Conservation (phyloP, 2,113 vertebrate species). For the Aegypius monachus region DNA sequence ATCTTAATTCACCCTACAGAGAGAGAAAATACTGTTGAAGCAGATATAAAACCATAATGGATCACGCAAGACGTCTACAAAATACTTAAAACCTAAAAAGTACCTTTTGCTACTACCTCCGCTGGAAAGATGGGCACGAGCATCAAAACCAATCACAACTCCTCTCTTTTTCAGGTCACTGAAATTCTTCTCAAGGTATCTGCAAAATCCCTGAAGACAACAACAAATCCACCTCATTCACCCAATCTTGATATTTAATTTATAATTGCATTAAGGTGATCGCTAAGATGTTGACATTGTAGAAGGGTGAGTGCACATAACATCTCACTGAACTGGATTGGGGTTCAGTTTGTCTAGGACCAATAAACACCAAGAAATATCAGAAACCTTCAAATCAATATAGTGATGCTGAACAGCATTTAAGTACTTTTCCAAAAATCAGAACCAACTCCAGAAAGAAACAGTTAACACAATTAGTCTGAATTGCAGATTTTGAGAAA, state of each 20-base stretch:
- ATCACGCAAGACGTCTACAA: not conserved
- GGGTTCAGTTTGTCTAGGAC: not conserved
- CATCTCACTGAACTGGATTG: not conserved
- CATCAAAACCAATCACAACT: slow-evolving; percentile 91
- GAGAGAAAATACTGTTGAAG: not conserved
- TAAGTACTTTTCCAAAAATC: not conserved
- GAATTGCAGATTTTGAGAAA: not conserved
- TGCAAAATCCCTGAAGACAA: slow-evolving; percentile 86
- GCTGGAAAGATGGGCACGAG: slow-evolving; percentile 85
- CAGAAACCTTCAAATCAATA: not conserved
- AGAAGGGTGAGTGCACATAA: not conserved
- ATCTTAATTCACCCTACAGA: not conserved
- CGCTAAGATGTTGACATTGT: not conserved
- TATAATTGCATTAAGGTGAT: not conserved
- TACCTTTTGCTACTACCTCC: slow-evolving; percentile 88
- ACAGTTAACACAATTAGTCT: not conserved
- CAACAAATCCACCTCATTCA: not conserved
- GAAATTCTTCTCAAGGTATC: slow-evolving; percentile 87
- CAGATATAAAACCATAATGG: not conserved
- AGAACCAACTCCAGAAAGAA: not conserved
- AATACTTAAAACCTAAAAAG: not conserved
- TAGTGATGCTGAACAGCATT: not conserved
- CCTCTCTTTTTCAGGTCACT: slow-evolving; percentile 86
- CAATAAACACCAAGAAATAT: not conserved
- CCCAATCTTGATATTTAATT: not conserved